Evolutionary conservation across 2,888 invertebrate genomes (phyloP).

Genomic region (Acrocera orbiculus): DNA sequence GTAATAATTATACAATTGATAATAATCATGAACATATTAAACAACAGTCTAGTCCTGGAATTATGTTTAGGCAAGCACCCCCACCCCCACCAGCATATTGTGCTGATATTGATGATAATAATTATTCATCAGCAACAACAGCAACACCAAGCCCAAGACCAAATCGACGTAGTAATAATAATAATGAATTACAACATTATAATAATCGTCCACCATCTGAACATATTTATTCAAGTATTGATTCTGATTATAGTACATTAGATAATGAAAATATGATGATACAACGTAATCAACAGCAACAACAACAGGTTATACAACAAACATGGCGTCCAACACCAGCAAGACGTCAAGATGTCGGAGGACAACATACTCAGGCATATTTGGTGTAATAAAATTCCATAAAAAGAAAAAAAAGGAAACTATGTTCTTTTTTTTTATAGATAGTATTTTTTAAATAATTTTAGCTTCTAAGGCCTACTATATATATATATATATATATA

Average conservation of each 20-base stretch:
- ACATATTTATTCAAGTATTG: constrained; percentile 78
- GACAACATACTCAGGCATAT: constrained; percentile 32
- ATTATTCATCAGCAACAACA: constrained; percentile 45
- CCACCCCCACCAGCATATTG: constrained; percentile 31
- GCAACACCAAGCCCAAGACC: constrained; percentile 41
- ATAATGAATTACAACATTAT: constrained; percentile 16
- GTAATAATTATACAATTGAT: constrained; percentile 72
- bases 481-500: too few species aligned
- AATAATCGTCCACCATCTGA: constrained; percentile 55
- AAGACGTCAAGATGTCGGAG: constrained; percentile 14
- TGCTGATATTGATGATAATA: constrained; percentile 35
- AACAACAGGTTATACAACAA: constrained; percentile 12
- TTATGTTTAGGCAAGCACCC: constrained; percentile 27
- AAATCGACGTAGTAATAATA: constrained; percentile 28
- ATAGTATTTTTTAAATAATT: too few species aligned
- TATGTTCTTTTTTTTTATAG: too few species aligned
- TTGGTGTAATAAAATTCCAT: constrained; percentile 19
- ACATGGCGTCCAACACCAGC: constrained; percentile 6
- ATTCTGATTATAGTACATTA: constrained; percentile 53
- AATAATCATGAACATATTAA: constrained; percentile 31
- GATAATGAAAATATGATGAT: constrained; percentile 31
- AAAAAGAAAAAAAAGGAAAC: too few species aligned
- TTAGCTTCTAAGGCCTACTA: too few species aligned
- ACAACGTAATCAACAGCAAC: constrained; percentile 25
- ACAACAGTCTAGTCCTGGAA: constrained; percentile 29